Percentiles rank a stretch among this genome's conserved stretches.
Evolutionary conservation across 2,888 invertebrate genomes (phyloP).

Genomic region (Nasonovia ribisnigri): DNA sequence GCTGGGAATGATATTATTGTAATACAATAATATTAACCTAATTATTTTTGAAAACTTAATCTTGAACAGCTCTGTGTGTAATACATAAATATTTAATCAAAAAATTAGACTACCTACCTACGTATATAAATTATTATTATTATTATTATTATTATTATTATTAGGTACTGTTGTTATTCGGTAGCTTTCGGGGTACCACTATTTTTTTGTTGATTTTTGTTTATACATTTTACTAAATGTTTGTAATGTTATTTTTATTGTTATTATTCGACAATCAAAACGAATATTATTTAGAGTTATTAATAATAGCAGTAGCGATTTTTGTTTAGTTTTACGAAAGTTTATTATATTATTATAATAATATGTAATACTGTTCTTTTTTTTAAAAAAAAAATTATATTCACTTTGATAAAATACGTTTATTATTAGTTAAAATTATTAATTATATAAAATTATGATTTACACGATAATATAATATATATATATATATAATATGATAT

Average conservation of each 20-base stretch:
- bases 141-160: slow-evolving; percentile 20
- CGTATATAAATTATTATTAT: neutral
- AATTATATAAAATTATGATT: neutral
- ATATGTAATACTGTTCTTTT: slow-evolving; percentile 39
- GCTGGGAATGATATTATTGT: neutral
- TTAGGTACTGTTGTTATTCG: slow-evolving; percentile 13
- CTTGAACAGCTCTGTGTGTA: neutral
- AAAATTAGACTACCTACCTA: neutral
- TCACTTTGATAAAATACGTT: slow-evolving; percentile 11
- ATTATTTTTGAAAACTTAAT: neutral
- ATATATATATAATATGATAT: slow-evolving; percentile 17
- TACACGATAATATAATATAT: neutral
- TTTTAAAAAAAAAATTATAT: neutral
- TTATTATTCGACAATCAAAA: slow-evolving; percentile 63
- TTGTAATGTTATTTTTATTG: slow-evolving; percentile 49
- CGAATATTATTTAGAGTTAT: slow-evolving; percentile 12
- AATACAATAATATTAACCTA: neutral
- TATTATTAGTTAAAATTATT: neutral
- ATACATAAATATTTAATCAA: slow-evolving; percentile 13
- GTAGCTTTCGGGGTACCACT: neutral
- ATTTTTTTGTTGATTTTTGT: slow-evolving; percentile 12
- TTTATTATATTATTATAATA: slow-evolving; percentile 4
- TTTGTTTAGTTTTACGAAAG: slow-evolving; percentile 16
- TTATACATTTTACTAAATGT: neutral
- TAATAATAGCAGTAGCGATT: neutral